phyloP scores from a whole-genome alignment of 2,797 vertebrate genomes.

The Taeniopygia guttata region DNA sequence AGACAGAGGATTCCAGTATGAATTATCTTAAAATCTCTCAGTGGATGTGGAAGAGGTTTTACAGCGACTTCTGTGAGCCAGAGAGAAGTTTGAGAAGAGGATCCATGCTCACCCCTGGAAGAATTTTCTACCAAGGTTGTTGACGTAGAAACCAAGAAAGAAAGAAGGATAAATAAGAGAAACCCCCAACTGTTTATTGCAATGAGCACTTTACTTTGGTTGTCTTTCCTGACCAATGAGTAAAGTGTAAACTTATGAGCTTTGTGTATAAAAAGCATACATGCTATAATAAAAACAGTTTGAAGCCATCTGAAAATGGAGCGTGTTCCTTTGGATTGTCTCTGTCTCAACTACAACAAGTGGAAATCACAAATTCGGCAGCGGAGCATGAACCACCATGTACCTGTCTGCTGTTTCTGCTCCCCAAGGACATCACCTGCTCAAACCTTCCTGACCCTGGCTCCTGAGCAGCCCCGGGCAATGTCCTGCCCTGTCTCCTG shows the following conservation, averaged over 20 bases:
- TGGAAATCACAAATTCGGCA: neutral
- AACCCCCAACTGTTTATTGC: neutral
- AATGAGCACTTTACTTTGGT: neutral
- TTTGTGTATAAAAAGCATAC: neutral
- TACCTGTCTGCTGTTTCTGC: neutral
- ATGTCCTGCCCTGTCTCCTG: conserved; percentile 5
- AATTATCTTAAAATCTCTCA: neutral
- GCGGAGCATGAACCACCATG: neutral
- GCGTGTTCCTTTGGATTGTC: neutral
- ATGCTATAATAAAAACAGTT: neutral
- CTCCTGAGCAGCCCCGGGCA: neutral
- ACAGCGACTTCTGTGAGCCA: no score
- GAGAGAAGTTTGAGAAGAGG: neutral
- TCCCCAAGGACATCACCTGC: neutral
- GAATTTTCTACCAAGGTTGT: neutral
- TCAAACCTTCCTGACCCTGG: neutral
- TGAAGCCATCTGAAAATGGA: neutral
- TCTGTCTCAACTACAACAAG: neutral
- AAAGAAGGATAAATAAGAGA: neutral
- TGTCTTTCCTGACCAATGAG: neutral
- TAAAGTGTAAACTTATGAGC: neutral
- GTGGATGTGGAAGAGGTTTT: neutral
- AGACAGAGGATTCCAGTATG: neutral
- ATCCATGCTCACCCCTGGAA: neutral
- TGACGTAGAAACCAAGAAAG: neutral